Base-by-base conservation (phyloP, 2,888 invertebrate genomes). In the Standfussiana lucernea region DNA sequence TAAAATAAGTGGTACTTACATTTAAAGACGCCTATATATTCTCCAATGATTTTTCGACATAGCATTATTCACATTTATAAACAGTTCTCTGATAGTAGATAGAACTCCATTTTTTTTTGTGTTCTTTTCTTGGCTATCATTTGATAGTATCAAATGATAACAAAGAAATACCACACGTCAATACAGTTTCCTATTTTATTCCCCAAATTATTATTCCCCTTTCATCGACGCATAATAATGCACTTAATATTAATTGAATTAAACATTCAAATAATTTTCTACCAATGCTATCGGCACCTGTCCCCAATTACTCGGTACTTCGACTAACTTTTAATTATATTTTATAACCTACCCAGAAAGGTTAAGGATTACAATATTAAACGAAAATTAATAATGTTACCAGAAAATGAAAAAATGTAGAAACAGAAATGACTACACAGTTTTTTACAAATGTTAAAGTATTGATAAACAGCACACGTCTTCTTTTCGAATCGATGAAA, bases 241-340 rank as follows among this genome's bases (percentile, higher is more conserved):
- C 53, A 85, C 13, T 78, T 70, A 59, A 66, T 59, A 67, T 62
- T 82, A 77, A 74, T 79, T 71, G 70, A 79, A 86, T 80, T 74
- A 67, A 75, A 70, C 56, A 77, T 81, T 87, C 64, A 65, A 87
- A 87, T 76, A 40, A 66, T 67, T 74, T 75, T 32, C 62, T 42
- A 77, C 40, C 62, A 67, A 71, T 67, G 32, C 72, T 37, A 59
- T 75, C 40, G 35, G 70, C 86, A 86, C 79, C 86, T 87, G 87
- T 74, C 56, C 37, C 18, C 64, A 82, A 73, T 72, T 72, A 78
- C 50, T 78, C 56, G 64, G 72, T 84, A 67, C 64, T 81, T 71
- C 28, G 47, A 71, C 24, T 61, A 77, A 68, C 15, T 71, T 74
- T 75, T 78, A 75, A 82, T 82, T 70, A 70, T 65, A 81, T 61